Percentiles rank a stretch among this genome's conserved stretches.
Evolutionary conservation across 2,113 vertebrate genomes (phyloP).

Genomic region (Petaurus breviceps): DNA sequence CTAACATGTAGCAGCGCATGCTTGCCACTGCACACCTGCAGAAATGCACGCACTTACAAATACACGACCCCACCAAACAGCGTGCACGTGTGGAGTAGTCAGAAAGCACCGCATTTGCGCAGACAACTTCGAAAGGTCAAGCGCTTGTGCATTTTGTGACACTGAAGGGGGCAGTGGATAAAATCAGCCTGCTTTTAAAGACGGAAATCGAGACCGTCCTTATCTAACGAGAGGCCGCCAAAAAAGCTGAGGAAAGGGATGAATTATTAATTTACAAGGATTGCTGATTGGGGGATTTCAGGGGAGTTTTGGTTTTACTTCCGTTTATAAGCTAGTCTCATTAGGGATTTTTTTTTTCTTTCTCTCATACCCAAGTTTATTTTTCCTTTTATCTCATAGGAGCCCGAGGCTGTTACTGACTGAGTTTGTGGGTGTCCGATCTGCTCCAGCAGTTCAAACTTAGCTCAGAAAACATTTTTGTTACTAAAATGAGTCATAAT

Average conservation of each 20-base stretch:
- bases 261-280: constrained; percentile 75
- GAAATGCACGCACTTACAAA: not conserved
- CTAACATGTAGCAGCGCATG: not conserved
- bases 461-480: constrained; percentile 80
- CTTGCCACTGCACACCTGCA: not conserved
- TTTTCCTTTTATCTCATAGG: constrained; percentile 79
- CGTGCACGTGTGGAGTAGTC: constrained; percentile 9
- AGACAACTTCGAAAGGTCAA: constrained; percentile 27
- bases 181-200: not conserved
- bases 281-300: constrained; percentile 75
- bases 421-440: constrained; percentile 78
- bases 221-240: not conserved
- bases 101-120: constrained; percentile 26
- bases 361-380: constrained; percentile 76
- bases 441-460: constrained; percentile 75
- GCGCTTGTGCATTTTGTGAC: not conserved
- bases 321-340: constrained; percentile 71
- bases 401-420: constrained; percentile 71
- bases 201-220: constrained; percentile 30
- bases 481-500: constrained; percentile 85
- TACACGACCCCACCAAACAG: not conserved
- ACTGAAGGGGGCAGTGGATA: not conserved
- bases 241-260: constrained; percentile 43
- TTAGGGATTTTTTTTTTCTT: constrained; percentile 80
- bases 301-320: constrained; percentile 79